Conservation (phyloP, 1,140 invertebrate genomes). For the Calliphora vicina region DNA sequence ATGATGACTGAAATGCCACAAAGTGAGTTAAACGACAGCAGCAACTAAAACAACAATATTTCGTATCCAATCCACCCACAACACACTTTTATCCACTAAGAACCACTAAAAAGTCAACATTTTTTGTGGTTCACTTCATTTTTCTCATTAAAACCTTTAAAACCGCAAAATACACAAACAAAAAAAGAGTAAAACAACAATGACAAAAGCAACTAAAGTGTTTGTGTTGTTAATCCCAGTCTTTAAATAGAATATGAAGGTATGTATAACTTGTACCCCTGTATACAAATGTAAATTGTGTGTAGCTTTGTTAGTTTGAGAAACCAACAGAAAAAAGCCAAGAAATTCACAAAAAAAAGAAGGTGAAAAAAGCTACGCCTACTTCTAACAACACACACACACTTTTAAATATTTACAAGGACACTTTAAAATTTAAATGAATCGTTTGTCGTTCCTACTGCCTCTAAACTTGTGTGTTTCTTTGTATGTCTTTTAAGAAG, state of each 20-base stretch:
- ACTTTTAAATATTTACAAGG: no score
- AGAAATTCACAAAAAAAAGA: not conserved
- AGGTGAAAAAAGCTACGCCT: not conserved
- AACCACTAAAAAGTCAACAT: constrained; percentile 24
- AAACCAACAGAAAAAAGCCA: not conserved
- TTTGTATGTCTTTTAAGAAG: not conserved
- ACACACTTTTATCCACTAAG: not conserved
- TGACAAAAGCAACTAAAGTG: not conserved
- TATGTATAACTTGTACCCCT: not conserved
- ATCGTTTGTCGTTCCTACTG: not conserved
- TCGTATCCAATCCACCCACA: no score
- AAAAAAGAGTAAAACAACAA: constrained; percentile 27
- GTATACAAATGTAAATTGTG: not conserved
- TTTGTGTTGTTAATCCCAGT: not conserved
- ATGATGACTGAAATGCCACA: constrained; percentile 21
- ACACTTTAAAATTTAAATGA: constrained; percentile 5
- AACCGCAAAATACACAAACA: constrained; percentile 39
- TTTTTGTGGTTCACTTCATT: constrained; percentile 40
- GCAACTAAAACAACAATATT: constrained; percentile 8
- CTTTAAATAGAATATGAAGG: not conserved
- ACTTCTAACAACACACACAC: not conserved
- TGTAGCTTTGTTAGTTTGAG: not conserved
- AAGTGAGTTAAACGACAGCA: constrained; percentile 10
- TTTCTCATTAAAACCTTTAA: constrained; percentile 41
- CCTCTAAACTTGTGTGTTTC: not conserved